These are phyloP conservation scores for Chromoteleia sp. DNA, from an alignment of 2,888 invertebrate species.

Conservation along the genomic window DNA sequence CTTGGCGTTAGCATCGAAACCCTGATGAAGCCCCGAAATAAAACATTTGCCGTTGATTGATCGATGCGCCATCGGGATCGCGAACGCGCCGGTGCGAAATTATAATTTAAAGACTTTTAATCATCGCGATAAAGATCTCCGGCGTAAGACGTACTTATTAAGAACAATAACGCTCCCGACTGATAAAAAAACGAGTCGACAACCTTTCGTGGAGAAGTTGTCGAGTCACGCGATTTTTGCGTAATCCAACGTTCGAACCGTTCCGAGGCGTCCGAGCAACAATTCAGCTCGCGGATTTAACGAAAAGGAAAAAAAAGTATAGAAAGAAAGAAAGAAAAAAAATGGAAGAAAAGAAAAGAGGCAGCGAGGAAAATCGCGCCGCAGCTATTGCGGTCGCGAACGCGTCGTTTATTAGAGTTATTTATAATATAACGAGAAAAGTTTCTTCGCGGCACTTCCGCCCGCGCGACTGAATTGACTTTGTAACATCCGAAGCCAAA, in stretches of 20 bases:
- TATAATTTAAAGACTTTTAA: conserved; percentile 36
- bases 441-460: conserved; percentile 70
- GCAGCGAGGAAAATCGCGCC: too few relatives aligned
- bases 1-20: not conserved
- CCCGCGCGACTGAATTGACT: conserved; percentile 68
- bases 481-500: conserved; percentile 74
- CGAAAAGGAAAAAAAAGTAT: conserved; percentile 14
- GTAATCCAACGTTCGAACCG: too few relatives aligned
- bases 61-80: conserved; percentile 21
- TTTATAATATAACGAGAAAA: conserved; percentile 82
- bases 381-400: too few relatives aligned
- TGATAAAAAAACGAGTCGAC: conserved; percentile 29
- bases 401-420: conserved; percentile 76
- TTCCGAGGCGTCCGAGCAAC: conserved; percentile 1
- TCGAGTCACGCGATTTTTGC: conserved; percentile 53
- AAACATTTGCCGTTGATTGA: conserved; percentile 12
- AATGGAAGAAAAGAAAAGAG: conserved; percentile 1
- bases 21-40: too few relatives aligned
- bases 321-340: conserved; percentile 7
- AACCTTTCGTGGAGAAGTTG: conserved; percentile 26
- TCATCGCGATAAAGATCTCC: conserved; percentile 31
- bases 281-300: conserved; percentile 1
- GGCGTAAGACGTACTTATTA: conserved; percentile 31
- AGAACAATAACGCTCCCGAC: conserved; percentile 21
- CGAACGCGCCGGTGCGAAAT: conserved; percentile 17